Evolutionary conservation across 2,113 vertebrate genomes (phyloP), one percentile per base, ranked within the genome.

Genomic region (Antechinus stuartii): DNA sequence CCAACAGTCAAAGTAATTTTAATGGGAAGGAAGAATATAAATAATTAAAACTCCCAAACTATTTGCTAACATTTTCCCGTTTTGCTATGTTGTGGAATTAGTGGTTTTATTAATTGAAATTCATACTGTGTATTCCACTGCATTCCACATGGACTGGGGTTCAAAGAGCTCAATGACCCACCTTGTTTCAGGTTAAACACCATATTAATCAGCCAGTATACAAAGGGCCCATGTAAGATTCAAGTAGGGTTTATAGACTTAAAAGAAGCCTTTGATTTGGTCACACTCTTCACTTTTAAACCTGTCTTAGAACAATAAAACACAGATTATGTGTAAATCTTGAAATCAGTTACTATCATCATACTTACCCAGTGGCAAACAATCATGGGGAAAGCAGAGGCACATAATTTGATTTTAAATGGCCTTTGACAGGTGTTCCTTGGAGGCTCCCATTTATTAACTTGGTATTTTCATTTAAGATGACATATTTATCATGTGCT

Each of bases 181-280:
- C 96, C 90, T 61, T 95, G 93, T 97, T 98, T 97, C 96, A 97
- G 97, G 97, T 97, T 98, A 97, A 98, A 98, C 98, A 92, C 98
- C 97, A 98, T 97, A 98, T 98, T 98, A 98, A 98, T 98, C 98
- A 98, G 98, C 97, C 97, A 97, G 95, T 97, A 97, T 97, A 98
- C 98, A 98, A 98, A 98, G 49, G 26, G 8, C 30, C 14, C 56
- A 54, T 92, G n/a, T 76, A 24, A 76, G 47, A 76, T 47, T 2
- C 27, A 50, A 50, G 26, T 50, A n/a, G 19, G 46, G 1, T 47
- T 68, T 11, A 68, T 10, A 54, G n/a, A 46, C 14, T 68, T 54
- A 91, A 91, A 84, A 97, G 97, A 97, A 97, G 95, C 91, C 97
- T 98, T 98, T 98, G 97, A 97, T 97, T 97, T 97, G 94, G 97